These are phyloP conservation scores for Ceratitis capitata DNA, from an alignment of 1,140 invertebrate genomes.

Conservation along the genomic window DNA sequence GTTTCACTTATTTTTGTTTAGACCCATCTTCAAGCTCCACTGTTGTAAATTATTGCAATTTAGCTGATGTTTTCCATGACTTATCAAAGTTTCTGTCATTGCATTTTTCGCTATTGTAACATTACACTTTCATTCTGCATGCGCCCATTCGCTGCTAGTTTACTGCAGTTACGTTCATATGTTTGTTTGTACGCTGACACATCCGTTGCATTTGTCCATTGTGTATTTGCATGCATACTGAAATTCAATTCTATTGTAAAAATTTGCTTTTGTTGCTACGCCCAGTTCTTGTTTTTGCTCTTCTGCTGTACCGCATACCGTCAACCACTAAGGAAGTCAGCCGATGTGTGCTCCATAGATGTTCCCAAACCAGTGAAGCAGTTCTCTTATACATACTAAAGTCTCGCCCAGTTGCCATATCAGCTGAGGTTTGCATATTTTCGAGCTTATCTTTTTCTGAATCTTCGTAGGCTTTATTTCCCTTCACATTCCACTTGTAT, in stretches of 20 bases:
- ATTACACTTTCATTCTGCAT: not conserved
- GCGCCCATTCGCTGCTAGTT: not conserved
- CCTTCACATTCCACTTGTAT: not conserved
- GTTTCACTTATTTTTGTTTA: too few species aligned
- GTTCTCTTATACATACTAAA: not conserved
- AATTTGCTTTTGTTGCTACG: not conserved
- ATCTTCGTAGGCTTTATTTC: not conserved
- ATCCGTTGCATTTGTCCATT: slow-evolving; percentile 7
- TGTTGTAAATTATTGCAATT: too few species aligned
- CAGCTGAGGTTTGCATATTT: slow-evolving; percentile 8
- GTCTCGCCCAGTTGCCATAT: not conserved
- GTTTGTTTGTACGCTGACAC: not conserved
- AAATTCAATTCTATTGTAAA: not conserved
- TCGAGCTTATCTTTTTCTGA: too few species aligned
- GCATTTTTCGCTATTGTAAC: not conserved
- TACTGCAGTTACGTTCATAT: not conserved
- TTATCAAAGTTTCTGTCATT: not conserved
- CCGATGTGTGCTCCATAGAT: too few species aligned
- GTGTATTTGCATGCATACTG: too few species aligned
- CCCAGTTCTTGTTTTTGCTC: not conserved
- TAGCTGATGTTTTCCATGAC: not conserved
- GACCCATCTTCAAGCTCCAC: too few species aligned
- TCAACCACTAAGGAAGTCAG: too few species aligned
- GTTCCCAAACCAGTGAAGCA: not conserved
- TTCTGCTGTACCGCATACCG: not conserved